These are phyloP conservation scores for Blastobasis adustella DNA, from an alignment of 2,888 invertebrate species.

Conservation along the genomic window DNA sequence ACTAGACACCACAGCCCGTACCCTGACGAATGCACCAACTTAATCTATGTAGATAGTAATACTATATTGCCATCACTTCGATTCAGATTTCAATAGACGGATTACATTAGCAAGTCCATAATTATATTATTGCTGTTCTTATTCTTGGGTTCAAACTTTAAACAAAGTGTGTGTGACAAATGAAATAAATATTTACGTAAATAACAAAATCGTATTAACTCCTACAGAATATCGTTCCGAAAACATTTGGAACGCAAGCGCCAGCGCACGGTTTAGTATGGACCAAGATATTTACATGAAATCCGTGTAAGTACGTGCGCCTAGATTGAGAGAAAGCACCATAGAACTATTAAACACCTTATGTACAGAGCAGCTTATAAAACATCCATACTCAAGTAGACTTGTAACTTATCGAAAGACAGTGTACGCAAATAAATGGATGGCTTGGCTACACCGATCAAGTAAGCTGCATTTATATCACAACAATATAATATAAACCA, in stretches of 20 bases:
- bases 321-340: slow-evolving; percentile 38
- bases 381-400: neutral
- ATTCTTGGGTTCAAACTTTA: neutral
- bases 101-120: slow-evolving; percentile 8
- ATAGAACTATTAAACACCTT: slow-evolving; percentile 28
- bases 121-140: slow-evolving; percentile 12
- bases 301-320: slow-evolving; percentile 33
- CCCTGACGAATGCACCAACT: neutral
- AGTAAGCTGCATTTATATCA: too few species aligned
- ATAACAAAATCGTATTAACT: too few species aligned
- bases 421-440: too few species aligned
- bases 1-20: too few species aligned
- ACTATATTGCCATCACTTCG: slow-evolving; percentile 12
- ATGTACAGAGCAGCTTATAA: slow-evolving; percentile 1
- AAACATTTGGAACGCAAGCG: too few species aligned
- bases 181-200: too few species aligned
- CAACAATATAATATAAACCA: too few species aligned
- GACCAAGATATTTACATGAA: neutral
- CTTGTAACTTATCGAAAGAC: too few species aligned
- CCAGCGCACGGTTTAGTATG: neutral
- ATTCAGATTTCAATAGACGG: slow-evolving; percentile 12
- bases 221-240: too few species aligned
- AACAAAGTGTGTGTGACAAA: too few species aligned
- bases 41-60: slow-evolving; percentile 25
- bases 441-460: too few species aligned